Evolutionary conservation across 2,888 invertebrate genomes (phyloP).

Genomic region (Drosophila meridionalis): DNA sequence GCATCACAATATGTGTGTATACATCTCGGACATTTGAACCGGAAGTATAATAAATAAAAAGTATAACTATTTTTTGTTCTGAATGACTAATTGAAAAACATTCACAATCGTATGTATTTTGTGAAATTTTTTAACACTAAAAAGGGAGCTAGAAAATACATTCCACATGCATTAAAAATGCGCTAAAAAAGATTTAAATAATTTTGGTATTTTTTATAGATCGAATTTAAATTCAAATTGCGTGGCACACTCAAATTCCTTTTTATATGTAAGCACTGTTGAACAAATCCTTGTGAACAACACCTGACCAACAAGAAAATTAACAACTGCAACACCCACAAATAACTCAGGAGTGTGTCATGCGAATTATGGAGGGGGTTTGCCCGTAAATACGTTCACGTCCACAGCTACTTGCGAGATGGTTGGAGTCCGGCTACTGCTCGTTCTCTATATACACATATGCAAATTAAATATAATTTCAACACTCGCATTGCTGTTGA

Average conservation of each 20-base stretch:
- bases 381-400: constrained; percentile 18
- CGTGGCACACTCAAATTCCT: neutral
- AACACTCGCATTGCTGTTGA: constrained; percentile 75
- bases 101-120: neutral
- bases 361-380: constrained; percentile 5
- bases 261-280: neutral
- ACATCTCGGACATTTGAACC: constrained; percentile 8
- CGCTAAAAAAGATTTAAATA: neutral
- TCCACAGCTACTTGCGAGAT: constrained; percentile 3
- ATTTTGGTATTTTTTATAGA: neutral
- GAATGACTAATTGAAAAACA: neutral
- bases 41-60: constrained; percentile 12
- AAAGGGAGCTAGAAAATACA: neutral
- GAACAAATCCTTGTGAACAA: neutral
- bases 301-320: constrained; percentile 1
- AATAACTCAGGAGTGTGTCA: constrained; percentile 31
- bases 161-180: neutral
- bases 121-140: neutral
- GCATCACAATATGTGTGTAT: constrained; percentile 7
- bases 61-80: neutral
- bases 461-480: constrained; percentile 80
- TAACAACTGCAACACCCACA: constrained; percentile 3
- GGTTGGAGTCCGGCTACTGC: constrained; percentile 26
- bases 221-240: neutral
- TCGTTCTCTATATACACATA: constrained; percentile 54